phyloP scores from a whole-genome alignment of 2,888 invertebrate species.

The Synergus gifuensis region DNA sequence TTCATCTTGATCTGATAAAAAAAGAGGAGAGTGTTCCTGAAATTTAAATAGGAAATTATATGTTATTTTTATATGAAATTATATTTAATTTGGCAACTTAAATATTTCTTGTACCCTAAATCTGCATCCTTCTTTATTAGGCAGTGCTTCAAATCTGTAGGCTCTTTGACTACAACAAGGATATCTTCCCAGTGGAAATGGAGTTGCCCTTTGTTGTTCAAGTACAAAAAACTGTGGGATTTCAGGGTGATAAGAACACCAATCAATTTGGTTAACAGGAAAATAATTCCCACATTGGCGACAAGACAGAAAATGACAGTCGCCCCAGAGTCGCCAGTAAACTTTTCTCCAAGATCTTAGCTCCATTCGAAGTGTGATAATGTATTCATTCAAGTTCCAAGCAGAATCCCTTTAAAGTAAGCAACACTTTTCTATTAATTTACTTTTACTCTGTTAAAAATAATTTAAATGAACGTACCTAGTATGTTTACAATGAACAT shows the following conservation, averaged over 20 bases:
- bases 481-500: constrained; percentile 85
- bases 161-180: constrained; percentile 94
- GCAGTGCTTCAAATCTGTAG: constrained; percentile 87
- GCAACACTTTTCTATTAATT: background rate
- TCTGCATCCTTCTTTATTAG: constrained; percentile 80
- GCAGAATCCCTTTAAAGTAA: constrained; percentile 81
- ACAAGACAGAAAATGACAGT: constrained; percentile 92
- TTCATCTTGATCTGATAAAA: constrained; percentile 83
- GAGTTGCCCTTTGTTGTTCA: constrained; percentile 83
- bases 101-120: constrained; percentile 65
- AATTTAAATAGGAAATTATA: constrained; percentile 36
- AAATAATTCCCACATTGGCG: constrained; percentile 88
- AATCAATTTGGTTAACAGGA: constrained; percentile 87
- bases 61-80: background rate
- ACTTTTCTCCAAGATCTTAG: constrained; percentile 93
- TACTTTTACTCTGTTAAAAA: background rate
- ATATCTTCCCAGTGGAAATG: constrained; percentile 86
- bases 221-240: constrained; percentile 86
- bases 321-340: constrained; percentile 96
- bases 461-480: constrained; percentile 78
- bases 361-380: constrained; percentile 87
- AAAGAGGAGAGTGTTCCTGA: constrained; percentile 85
- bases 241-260: constrained; percentile 91
- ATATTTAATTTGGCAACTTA: background rate
- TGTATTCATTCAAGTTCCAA: constrained; percentile 91